A percentile compares a stretch with the other conserved stretches of the same genome.
These are phyloP conservation scores for Isaurus tuberculatus DNA, from an alignment of 92 coral and sea anemone species.

Conservation along the genomic window DNA sequence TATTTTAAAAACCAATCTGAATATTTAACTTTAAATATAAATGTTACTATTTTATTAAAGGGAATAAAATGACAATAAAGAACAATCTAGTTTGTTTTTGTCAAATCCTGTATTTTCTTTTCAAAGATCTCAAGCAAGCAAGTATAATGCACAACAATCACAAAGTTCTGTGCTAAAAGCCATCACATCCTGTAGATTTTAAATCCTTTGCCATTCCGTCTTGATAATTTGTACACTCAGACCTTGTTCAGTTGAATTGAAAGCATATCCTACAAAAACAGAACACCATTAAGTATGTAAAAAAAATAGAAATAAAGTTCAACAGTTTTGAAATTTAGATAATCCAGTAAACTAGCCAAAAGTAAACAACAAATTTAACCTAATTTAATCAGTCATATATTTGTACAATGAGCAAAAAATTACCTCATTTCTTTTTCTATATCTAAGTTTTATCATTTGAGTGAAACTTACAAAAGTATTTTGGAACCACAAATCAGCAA, in stretches of 20 bases:
- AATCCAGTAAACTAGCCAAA: no score
- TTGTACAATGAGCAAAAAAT: no score
- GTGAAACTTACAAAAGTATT: no score
- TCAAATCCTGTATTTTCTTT: constrained; percentile 3
- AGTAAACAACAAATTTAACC: no score
- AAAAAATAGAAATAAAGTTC: background rate
- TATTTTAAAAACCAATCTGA: no score
- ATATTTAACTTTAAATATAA: no score
- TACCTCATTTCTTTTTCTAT: no score
- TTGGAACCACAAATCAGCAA: no score
- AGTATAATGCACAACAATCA: background rate
- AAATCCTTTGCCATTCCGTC: background rate
- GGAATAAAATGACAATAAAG: background rate
- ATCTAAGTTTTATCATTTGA: no score
- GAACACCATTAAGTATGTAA: background rate
- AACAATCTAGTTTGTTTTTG: background rate
- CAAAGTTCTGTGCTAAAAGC: background rate
- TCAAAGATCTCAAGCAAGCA: background rate
- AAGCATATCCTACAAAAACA: background rate
- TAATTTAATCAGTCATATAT: no score
- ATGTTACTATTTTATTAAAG: background rate
- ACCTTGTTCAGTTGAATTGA: background rate
- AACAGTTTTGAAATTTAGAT: no score
- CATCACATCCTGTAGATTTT: background rate
- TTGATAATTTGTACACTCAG: background rate